Evolutionary conservation across 2,113 vertebrate genomes (phyloP), one percentile per base, ranked within the genome.

Genomic region (Fulmarus glacialis): DNA sequence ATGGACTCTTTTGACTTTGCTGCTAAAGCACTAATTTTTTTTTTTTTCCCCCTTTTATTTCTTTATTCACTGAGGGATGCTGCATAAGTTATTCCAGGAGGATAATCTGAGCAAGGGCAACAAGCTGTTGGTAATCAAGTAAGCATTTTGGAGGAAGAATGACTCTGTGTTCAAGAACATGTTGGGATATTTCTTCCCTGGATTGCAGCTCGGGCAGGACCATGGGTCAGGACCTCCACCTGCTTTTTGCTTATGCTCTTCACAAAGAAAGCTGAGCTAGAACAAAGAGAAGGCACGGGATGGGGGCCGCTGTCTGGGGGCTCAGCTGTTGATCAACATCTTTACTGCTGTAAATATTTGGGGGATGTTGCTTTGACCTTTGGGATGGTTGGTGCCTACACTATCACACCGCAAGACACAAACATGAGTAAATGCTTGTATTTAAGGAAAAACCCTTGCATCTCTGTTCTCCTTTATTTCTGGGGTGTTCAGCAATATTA

Each of bases 391-490:
- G 74, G 12, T 43, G 74, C 42, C 1, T 40, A 18, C 60, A 16
- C 11, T 42, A 5, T 42, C 43, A 17, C 88, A 82, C 91, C 75
- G 9, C 91, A n/a, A 88, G 79, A 53, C 48, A 60, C 48, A 63
- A 45, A 30, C 66, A 90, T 56, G 88, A 94, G 60, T 20, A 62
- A 89, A 80, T 0, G 7, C 23, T 42, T 56, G 38, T 40, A 50
- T 50, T 63, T 15, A 52, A 89, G 94, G 94, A 91, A 96, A 96
- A 94, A 45, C 91, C 95, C 84, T 94, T 29, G 22, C 23, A 50
- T 95, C 81, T 96, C 93, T 97, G 87, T 91, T 97, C 93, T 67
- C 67, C 68, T 97, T 97, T 97, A 13, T 14, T 72, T 82, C 84
- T 9, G 5, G 64, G 47, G 38, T 36, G 78, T 20, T 87, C 72